These are phyloP conservation scores for Xenopus petersii DNA, from an alignment of 2,797 vertebrate species.

Conservation along the genomic window DNA sequence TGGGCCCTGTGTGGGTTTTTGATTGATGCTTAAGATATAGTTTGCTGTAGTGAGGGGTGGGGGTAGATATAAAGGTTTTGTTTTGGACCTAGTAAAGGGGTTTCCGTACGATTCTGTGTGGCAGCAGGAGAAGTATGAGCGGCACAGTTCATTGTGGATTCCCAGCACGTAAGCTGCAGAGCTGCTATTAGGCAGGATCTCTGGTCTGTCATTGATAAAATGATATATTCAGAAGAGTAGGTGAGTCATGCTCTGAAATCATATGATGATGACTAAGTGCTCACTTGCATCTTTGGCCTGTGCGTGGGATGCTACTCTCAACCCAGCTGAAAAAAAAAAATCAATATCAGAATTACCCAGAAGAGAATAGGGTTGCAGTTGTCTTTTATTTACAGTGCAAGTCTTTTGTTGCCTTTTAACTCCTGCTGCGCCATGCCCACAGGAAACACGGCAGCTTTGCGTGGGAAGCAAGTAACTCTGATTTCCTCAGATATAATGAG, in stretches of 20 bases:
- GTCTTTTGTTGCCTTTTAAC: conserved; percentile 5
- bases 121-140: background rate
- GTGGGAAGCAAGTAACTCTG: too few relatives aligned
- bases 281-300: conserved; percentile 57
- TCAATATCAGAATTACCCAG: conserved; percentile 45
- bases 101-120: background rate
- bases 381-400: conserved; percentile 39
- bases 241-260: conserved; percentile 62
- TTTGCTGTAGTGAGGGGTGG: too few relatives aligned
- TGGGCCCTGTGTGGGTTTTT: too few relatives aligned
- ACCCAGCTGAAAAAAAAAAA: conserved; percentile 48
- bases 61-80: too few relatives aligned
- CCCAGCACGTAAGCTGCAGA: conserved; percentile 19
- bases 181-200: conserved; percentile 38
- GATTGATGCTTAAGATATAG: too few relatives aligned
- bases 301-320: conserved; percentile 59
- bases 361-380: conserved; percentile 27
- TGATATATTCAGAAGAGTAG: conserved; percentile 57
- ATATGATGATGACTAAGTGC: conserved; percentile 62
- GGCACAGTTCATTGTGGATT: conserved; percentile 27
- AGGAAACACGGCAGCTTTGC: background rate
- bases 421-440: background rate
- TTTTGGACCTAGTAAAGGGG: too few relatives aligned
- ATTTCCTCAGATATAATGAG: too few relatives aligned
- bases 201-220: conserved; percentile 50